Conservation (phyloP, 2,797 vertebrate genomes). For the Schizothorax lantsangensis region DNA sequence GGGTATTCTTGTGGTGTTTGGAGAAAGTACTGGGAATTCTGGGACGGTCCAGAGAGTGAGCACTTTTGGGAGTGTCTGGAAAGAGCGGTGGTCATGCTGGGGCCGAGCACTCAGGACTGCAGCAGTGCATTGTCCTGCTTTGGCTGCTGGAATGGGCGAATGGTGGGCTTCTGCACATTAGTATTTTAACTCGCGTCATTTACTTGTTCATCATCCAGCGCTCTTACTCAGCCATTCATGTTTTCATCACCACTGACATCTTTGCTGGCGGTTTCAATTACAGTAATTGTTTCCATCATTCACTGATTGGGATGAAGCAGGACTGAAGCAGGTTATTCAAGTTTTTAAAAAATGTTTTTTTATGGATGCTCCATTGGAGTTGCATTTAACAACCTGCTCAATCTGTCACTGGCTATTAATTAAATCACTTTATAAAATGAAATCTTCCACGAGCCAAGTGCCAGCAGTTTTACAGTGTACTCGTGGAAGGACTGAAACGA, state of each 20-base stretch:
- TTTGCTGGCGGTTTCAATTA: not conserved
- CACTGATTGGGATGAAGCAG: not conserved
- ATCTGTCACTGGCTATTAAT: conserved; percentile 18
- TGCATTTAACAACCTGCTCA: not conserved
- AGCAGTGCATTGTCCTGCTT: conserved; percentile 81
- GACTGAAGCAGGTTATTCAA: not conserved
- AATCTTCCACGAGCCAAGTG: conserved; percentile 4
- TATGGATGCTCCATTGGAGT: not conserved
- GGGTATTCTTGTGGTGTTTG: conserved; percentile 29
- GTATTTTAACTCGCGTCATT: conserved; percentile 15
- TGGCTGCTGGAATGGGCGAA: conserved; percentile 86
- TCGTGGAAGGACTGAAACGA: not conserved
- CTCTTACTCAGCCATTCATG: not conserved
- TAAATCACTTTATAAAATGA: conserved; percentile 35
- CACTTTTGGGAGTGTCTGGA: conserved; percentile 28
- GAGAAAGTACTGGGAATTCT: conserved; percentile 54
- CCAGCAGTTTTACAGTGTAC: conserved; percentile 4
- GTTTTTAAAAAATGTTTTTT: not conserved
- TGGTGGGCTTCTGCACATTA: conserved; percentile 84
- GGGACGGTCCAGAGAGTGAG: not conserved
- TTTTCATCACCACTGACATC: not conserved
- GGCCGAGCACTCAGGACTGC: conserved; percentile 77
- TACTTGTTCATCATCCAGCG: conserved; percentile 3
- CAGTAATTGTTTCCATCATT: not conserved
- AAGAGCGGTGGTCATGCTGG: conserved; percentile 70